Evolutionary conservation across 2,888 invertebrate species (phyloP), one percentile per base, ranked within the genome.

Genomic region (Hoplodrina blanda): DNA sequence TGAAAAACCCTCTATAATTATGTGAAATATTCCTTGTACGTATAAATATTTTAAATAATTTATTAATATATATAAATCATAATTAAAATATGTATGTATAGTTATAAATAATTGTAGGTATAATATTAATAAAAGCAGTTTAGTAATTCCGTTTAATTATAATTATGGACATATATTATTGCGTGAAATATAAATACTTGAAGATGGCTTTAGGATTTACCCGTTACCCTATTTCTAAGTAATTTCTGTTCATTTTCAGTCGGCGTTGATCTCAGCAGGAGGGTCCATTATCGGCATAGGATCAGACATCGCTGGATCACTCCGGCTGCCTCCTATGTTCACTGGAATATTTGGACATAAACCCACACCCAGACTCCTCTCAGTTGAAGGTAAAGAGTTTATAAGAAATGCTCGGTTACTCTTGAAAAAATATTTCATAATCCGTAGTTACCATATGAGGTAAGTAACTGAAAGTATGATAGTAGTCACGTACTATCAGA

Each of bases 291-390:
- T 98, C 44, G 98, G 99, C 11, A 95, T 99, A 17, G 98, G 98
- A 0, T 98, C 98, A 1, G 99, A 99, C 89, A 98, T 99, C 63
- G 98, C 98, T 0, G 99, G 99, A 0, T 99, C 98, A 4, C 97
- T 98, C 17, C 96, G 99, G 61, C 96, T 99, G 86, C 99, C 99
- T 0, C 97, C 98, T 2, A 98, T 98, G 96, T 99, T 98, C 91
- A 98, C 98, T 87, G 99, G 99, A 30, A 97, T 99, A 67, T 99
- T 98, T 94, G 99, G 99, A n/a, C 99, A 99, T 90, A 99, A 99
- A 88, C 98, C 99, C 0, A 97, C 98, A 55, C 97, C 97, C 1
- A 97, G 97, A 81, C 96, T 97, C 6, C 94, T 98, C 4, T 97
- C 97, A 1, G 93, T 96, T 70, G 94, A 96, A 84, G 98, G 96